Percentiles rank a stretch among this genome's conserved stretches.
Evolutionary conservation across 1,140 invertebrate genomes (phyloP).

Genomic region (Mylabris phalerata): DNA sequence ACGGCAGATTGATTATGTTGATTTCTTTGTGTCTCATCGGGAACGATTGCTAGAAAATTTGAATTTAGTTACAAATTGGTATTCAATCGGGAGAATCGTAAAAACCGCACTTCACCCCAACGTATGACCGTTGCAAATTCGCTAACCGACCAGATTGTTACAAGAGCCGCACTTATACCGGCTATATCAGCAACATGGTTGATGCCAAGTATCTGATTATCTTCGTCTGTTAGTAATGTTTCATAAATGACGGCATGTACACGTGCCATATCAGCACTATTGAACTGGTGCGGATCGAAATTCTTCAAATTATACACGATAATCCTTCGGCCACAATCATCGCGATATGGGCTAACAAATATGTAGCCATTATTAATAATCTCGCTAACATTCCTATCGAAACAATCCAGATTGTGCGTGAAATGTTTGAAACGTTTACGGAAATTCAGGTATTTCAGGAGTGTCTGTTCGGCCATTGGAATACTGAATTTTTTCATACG

Average conservation of each 20-base stretch:
- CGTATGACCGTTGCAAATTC: slow-evolving; percentile 59
- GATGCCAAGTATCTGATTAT: slow-evolving; percentile 63
- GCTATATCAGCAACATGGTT: slow-evolving; percentile 59
- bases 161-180: slow-evolving; percentile 51
- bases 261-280: slow-evolving; percentile 58
- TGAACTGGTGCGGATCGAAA: slow-evolving; percentile 57
- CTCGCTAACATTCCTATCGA: slow-evolving; percentile 53
- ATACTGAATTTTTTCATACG: slow-evolving; percentile 73
- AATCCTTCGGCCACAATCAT: slow-evolving; percentile 61
- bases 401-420: slow-evolving; percentile 57
- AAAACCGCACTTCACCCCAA: slow-evolving; percentile 56
- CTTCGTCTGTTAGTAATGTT: slow-evolving; percentile 63
- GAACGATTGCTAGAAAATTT: slow-evolving; percentile 58
- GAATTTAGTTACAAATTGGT: background rate
- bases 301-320: slow-evolving; percentile 57
- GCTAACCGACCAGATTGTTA: slow-evolving; percentile 59
- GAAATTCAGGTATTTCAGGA: slow-evolving; percentile 73
- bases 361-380: slow-evolving; percentile 62
- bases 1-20: slow-evolving; percentile 63
- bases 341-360: slow-evolving; percentile 64
- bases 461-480: slow-evolving; percentile 66
- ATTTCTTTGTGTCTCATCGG: slow-evolving; percentile 70
- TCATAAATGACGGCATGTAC: slow-evolving; percentile 64
- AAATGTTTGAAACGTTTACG: slow-evolving; percentile 56
- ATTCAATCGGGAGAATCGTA: background rate